Evolutionary conservation across 2,113 vertebrate genomes (phyloP), one percentile per base, ranked within the genome.

Genomic region (Beaufortia kweichowensis): DNA sequence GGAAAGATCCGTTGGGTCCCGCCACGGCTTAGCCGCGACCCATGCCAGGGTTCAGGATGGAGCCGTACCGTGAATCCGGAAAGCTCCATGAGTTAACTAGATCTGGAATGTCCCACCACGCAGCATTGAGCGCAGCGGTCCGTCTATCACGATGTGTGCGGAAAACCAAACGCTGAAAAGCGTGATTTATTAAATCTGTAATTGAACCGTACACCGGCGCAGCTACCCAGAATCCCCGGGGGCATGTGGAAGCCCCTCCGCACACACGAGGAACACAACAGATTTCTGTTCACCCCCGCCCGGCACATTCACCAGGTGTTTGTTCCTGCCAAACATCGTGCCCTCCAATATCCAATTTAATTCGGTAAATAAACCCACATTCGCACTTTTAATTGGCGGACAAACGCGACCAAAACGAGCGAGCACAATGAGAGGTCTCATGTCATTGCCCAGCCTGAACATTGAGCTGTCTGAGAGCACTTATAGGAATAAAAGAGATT

Each of bases 401-500:
- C 72, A 69, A 76, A 68, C 31, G 43, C 21, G 31, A 72, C 50
- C 26, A 61, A 77, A 72, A 76, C 53, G 55, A 74, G 76, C 80
- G 43, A 33, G 61, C 65, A 75, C 81, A 85, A 77, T 73, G 73
- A 78, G 77, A 11, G 70, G 50, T 81, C 62, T 64, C 71, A 62
- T 81, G 70, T 81, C 71, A 74, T 72, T 60, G 57, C 55, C 8
- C 50, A 69, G 62, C 43, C 15, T 72, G 79, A 26, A 69, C 68
- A 77, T 57, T 74, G 62, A 80, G 79, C 29, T 39, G 79, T 85
- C 81, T 87, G 68, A 85, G 83, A 82, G 76, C 83, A 85, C 77
- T 64, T 66, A 39, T 26, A 74, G 84, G 64, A 84, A 79, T 84
- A 84, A 87, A 84, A 86, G 82, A 85, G 56, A 87, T 83, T 81